These are phyloP conservation scores for Eremophila alpestris DNA, from an alignment of 2,797 vertebrate genomes.

Conservation along the genomic window DNA sequence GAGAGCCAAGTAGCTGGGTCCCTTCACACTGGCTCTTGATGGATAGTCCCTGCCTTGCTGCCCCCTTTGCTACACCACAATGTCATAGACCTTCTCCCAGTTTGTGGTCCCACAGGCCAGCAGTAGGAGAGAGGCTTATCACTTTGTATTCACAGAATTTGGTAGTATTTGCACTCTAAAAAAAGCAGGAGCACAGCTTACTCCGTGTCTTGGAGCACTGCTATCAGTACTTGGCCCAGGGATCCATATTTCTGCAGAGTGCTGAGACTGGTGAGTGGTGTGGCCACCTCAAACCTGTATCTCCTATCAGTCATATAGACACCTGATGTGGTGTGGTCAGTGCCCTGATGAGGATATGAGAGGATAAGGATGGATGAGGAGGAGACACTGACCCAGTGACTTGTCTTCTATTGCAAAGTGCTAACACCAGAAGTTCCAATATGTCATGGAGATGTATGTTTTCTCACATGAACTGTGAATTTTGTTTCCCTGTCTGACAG, in stretches of 20 bases:
- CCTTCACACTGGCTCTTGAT: rapidly evolving
- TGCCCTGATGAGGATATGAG: not conserved
- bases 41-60: not conserved
- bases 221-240: not conserved
- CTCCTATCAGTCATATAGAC: not conserved
- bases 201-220: not conserved
- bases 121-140: not conserved
- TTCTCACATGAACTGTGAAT: not conserved
- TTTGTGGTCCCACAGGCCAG: not conserved
- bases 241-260: not conserved
- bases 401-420: not conserved
- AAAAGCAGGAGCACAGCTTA: not conserved
- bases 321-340: not conserved
- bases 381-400: not conserved
- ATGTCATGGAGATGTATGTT: not conserved
- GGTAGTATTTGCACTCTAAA: not conserved
- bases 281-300: not conserved
- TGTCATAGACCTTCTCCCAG: not conserved
- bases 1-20: not conserved
- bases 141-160: not conserved
- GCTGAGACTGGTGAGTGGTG: not conserved
- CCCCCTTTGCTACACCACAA: not conserved
- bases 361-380: not conserved
- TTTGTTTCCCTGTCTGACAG: not conserved
- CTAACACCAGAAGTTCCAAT: not conserved